Evolutionary conservation across 2,113 vertebrate species (phyloP).

Genomic region (Pandion haliaetus): DNA sequence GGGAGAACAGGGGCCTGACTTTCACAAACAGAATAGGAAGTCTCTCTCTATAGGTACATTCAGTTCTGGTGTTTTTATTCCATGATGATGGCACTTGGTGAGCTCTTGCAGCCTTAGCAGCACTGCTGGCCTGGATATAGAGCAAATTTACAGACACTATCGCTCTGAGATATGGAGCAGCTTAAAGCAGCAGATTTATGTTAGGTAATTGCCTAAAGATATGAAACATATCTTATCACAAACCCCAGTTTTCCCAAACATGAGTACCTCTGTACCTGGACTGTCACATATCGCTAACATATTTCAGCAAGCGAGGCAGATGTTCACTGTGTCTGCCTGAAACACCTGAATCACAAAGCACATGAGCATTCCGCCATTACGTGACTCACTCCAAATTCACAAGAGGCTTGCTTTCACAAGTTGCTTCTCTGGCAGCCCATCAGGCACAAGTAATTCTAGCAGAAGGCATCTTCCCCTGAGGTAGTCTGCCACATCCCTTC

Average conservation of each 20-base stretch:
- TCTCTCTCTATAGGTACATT: not conserved
- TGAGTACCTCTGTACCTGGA: not conserved
- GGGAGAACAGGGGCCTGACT: not conserved
- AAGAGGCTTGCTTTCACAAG: not conserved
- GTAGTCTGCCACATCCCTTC: not conserved
- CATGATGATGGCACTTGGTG: not conserved
- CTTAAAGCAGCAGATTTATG: not conserved
- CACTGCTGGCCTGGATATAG: not conserved
- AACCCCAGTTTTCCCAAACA: not conserved
- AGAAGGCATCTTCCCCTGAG: not conserved
- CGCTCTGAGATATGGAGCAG: fast-evolving
- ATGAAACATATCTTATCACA: not conserved
- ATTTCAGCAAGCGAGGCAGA: not conserved
- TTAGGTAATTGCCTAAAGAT: not conserved
- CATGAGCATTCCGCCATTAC: not conserved
- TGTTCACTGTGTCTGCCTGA: fast-evolving
- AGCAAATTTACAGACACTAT: not conserved
- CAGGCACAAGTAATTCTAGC: not conserved
- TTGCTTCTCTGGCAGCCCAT: not conserved
- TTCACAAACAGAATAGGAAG: not conserved
- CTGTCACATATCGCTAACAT: not conserved
- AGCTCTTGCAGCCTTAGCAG: not conserved
- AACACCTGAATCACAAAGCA: not conserved
- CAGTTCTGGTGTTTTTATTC: not conserved
- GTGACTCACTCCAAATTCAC: not conserved